Percentiles rank a stretch among this genome's conserved stretches.
These are phyloP conservation scores for Meliscaeva auricollis DNA, from an alignment of 2,888 invertebrate genomes.

Conservation along the genomic window DNA sequence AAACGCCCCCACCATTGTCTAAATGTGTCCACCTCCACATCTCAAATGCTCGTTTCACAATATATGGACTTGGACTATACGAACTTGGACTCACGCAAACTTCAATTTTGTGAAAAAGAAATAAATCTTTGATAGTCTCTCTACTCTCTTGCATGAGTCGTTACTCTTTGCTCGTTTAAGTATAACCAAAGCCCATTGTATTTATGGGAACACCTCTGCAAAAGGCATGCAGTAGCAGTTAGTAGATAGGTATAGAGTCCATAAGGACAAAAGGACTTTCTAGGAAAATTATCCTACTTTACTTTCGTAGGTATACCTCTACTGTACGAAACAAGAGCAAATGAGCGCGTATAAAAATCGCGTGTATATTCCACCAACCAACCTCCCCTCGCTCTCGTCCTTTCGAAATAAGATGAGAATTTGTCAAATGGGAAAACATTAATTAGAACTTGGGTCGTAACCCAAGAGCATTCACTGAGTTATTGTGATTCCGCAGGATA, in stretches of 20 bases:
- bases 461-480: conserved; percentile 77
- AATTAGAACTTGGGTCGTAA: conserved; percentile 79
- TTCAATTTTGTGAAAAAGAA: conserved; percentile 78
- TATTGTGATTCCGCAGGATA: conserved; percentile 77
- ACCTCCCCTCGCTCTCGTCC: conserved; percentile 1
- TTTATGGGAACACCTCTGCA: conserved; percentile 81
- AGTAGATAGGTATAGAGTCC: conserved; percentile 19
- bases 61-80: conserved; percentile 27
- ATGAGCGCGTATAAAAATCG: conserved; percentile 77
- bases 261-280: conserved; percentile 63
- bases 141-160: conserved; percentile 64
- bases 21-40: conserved; percentile 54
- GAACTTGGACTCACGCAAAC: conserved; percentile 74
- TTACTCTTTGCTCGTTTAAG: conserved; percentile 22
- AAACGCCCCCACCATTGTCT: conserved; percentile 75
- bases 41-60: no score
- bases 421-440: conserved; percentile 79
- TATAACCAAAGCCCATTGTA: conserved; percentile 77
- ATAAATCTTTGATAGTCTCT: conserved; percentile 77
- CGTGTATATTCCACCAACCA: conserved; percentile 67
- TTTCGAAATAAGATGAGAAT: conserved; percentile 65
- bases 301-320: neutral
- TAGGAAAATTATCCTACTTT: conserved; percentile 34
- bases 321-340: conserved; percentile 29
- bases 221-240: conserved; percentile 57